phyloP scores from a whole-genome alignment of 2,113 vertebrate species.

The Archocentrus centrarchus region DNA sequence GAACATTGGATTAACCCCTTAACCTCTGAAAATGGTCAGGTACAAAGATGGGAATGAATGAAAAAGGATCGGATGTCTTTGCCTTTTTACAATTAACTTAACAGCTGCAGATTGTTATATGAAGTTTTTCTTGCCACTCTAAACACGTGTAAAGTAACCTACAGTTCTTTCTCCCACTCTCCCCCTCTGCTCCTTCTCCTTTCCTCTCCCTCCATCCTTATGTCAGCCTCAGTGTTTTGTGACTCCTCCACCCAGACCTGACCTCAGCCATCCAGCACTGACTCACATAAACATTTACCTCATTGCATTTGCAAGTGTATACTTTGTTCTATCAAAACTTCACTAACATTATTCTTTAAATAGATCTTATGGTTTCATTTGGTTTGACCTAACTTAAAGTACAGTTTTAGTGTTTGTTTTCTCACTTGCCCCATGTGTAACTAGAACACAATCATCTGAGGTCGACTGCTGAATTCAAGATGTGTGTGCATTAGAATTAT shows the following conservation, averaged over 20 bases:
- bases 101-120: neutral
- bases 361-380: neutral
- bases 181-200: neutral
- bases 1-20: no score
- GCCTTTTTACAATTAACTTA: no score
- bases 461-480: neutral
- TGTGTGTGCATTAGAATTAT: neutral
- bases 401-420: neutral
- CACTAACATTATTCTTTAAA: neutral
- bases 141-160: neutral
- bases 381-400: neutral
- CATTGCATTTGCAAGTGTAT: slow-evolving; percentile 1
- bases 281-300: slow-evolving; percentile 43
- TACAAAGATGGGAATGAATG: no score
- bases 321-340: slow-evolving; percentile 8
- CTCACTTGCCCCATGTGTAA: neutral
- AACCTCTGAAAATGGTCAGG: no score
- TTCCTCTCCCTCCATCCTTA: slow-evolving; percentile 24
- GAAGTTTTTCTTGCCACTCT: neutral
- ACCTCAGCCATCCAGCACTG: slow-evolving; percentile 54
- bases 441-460: neutral
- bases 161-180: neutral
- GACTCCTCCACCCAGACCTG: slow-evolving; percentile 48
- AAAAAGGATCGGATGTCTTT: no score
- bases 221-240: slow-evolving; percentile 26